Evolutionary conservation across 2,888 invertebrate genomes (phyloP), one percentile per base, ranked within the genome.

Genomic region (Cabera pusaria): DNA sequence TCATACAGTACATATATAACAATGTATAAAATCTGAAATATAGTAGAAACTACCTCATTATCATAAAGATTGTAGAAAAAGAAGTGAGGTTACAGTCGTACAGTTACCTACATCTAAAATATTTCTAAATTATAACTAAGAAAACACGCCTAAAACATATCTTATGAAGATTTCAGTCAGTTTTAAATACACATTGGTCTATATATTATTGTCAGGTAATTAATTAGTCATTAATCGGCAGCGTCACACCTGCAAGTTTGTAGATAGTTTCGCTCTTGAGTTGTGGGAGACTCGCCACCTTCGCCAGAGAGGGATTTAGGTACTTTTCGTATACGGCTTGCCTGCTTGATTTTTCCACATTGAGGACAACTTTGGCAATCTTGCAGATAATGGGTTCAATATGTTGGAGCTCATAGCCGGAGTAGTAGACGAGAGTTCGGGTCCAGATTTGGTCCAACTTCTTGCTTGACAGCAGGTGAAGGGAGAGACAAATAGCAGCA

Each of bases 401-500:
- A 32, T 95, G 91, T 1, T 91, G 76, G 7, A 94, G 90, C 0
- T 88, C 78, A 64, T 97, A 97, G 1, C 91, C 91, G 4, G 97
- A 94, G 73, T 97, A 96, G 74, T 93, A 92, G 3, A 84, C 82
- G 39, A 98, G 74, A 0, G 94, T 94, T 6, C 92, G 90, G 0
- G 92, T 94, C 97, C 97, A 97, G 19, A 83, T 71, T 0, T 75
- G 92, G 51, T 77, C 78, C 44, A 64, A 70, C 44, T 28, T 77
- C 68, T 52, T 88, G 62, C 82, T 90, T 56, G 91, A 87, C 9
- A 95, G 86, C 8, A 92, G 61, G 36, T 84, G 72, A 0, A 90
- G 69, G 1, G 96, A 92, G 5, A 97, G 88, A 70, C 94, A 96
- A 36, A 96, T 90, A 3, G 96, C 93, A 2, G 95, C 93, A 4